Conservation (phyloP, 2,113 vertebrate genomes). For the Cacatua alba region DNA sequence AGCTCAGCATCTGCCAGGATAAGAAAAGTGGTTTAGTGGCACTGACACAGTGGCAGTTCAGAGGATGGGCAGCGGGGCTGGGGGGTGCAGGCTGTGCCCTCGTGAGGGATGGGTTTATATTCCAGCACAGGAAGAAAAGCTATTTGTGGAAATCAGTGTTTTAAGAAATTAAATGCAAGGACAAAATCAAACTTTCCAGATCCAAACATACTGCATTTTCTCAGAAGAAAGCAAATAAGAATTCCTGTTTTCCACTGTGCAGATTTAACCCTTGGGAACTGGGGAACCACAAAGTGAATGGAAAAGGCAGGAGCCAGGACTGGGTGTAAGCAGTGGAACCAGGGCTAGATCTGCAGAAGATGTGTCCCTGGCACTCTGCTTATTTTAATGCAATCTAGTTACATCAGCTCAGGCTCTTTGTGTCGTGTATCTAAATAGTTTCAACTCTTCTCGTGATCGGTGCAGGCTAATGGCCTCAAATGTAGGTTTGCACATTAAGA, state of each 20-base stretch:
- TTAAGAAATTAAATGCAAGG: background rate
- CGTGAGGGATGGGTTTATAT: background rate
- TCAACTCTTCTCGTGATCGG: background rate
- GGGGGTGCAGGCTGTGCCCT: background rate
- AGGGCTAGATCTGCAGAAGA: background rate
- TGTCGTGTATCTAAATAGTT: background rate
- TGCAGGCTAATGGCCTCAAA: background rate
- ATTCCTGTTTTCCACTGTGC: background rate
- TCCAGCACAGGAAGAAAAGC: background rate
- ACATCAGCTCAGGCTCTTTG: background rate
- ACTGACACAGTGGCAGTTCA: background rate
- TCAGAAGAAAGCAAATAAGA: background rate
- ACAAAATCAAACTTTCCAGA: background rate
- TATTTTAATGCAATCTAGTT: background rate
- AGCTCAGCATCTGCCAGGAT: constrained; percentile 35
- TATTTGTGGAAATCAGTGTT: background rate
- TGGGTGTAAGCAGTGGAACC: background rate
- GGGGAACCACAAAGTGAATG: background rate
- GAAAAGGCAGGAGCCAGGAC: background rate
- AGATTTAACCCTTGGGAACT: background rate
- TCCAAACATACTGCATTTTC: background rate
- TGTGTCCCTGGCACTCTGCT: background rate
- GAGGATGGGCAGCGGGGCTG: background rate
- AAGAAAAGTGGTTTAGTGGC: constrained; percentile 12
- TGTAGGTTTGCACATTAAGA: background rate